Evolutionary conservation across 1,140 invertebrate genomes (phyloP).

Genomic region (Bombus impatiens): DNA sequence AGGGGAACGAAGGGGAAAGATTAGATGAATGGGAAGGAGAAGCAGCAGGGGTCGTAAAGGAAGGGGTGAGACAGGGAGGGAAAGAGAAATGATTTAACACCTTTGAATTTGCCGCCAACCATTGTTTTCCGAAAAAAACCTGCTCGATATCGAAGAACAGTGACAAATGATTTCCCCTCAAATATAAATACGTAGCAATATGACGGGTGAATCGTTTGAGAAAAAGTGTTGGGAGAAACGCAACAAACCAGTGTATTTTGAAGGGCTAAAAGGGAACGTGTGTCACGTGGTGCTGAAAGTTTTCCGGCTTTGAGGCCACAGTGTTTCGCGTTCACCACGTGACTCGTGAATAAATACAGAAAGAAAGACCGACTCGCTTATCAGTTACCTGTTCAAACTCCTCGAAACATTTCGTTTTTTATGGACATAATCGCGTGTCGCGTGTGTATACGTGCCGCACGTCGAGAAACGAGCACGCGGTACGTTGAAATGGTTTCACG

Average conservation of each 20-base stretch:
- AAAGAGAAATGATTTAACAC: slow-evolving; percentile 40
- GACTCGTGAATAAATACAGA: slow-evolving; percentile 23
- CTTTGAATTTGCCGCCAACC: slow-evolving; percentile 53
- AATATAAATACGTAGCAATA: not conserved
- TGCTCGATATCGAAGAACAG: not conserved
- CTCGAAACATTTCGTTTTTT: slow-evolving; percentile 4
- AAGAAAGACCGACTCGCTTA: not conserved
- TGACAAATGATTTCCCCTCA: not conserved
- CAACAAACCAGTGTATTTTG: not conserved
- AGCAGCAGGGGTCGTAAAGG: not conserved
- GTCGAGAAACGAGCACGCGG: not conserved
- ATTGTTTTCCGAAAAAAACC: not conserved
- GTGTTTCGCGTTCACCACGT: slow-evolving; percentile 31
- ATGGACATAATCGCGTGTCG: not conserved
- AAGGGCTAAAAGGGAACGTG: not conserved
- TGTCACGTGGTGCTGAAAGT: slow-evolving; percentile 22
- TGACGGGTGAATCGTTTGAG: not conserved
- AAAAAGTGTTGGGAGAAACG: not conserved
- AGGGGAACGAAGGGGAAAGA: slow-evolving; percentile 43
- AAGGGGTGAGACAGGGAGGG: slow-evolving; percentile 36
- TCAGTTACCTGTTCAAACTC: not conserved
- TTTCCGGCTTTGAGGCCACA: not conserved
- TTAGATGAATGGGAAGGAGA: slow-evolving; percentile 58
- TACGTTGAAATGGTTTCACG: slow-evolving; percentile 10
- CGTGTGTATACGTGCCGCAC: not conserved